Percentiles rank a stretch among this genome's conserved stretches.
These are phyloP conservation scores for Ciconia maguari DNA, from an alignment of 2,113 vertebrate genomes.

Conservation along the genomic window DNA sequence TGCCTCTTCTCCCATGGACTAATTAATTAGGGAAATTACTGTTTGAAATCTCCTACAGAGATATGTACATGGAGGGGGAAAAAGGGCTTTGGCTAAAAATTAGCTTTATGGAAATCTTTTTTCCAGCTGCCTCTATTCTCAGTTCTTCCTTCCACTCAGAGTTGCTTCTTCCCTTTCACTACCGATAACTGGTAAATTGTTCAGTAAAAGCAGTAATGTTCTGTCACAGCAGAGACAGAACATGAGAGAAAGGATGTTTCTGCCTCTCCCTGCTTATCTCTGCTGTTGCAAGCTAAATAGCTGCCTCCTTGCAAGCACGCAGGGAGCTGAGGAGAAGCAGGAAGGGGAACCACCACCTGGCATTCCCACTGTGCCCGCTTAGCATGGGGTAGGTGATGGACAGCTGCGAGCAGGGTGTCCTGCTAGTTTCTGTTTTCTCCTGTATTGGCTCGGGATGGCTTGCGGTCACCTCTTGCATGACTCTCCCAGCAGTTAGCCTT, in stretches of 20 bases:
- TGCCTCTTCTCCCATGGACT: slow-evolving; percentile 1
- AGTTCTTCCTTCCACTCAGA: neutral
- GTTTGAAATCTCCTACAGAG: slow-evolving; percentile 20
- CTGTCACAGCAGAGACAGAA: neutral
- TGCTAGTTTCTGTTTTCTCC: neutral
- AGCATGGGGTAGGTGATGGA: neutral
- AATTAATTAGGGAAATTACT: slow-evolving; percentile 31
- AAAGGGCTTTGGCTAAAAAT: neutral
- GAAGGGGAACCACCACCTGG: neutral
- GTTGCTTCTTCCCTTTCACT: neutral
- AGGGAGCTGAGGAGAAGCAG: neutral
- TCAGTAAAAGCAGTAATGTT: neutral
- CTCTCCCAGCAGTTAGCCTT: neutral
- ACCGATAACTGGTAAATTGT: neutral
- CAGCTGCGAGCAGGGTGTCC: neutral
- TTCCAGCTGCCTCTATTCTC: slow-evolving; percentile 9
- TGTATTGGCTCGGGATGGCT: neutral
- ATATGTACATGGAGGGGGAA: neutral
- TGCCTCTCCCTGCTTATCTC: neutral
- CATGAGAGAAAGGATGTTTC: neutral
- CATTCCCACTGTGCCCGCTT: neutral
- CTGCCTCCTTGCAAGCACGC: neutral
- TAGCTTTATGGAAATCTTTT: neutral
- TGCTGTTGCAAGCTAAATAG: neutral
- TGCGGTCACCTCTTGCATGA: neutral